Base-by-base conservation (phyloP, 2,797 vertebrate genomes). In the Anguilla megastoma region DNA sequence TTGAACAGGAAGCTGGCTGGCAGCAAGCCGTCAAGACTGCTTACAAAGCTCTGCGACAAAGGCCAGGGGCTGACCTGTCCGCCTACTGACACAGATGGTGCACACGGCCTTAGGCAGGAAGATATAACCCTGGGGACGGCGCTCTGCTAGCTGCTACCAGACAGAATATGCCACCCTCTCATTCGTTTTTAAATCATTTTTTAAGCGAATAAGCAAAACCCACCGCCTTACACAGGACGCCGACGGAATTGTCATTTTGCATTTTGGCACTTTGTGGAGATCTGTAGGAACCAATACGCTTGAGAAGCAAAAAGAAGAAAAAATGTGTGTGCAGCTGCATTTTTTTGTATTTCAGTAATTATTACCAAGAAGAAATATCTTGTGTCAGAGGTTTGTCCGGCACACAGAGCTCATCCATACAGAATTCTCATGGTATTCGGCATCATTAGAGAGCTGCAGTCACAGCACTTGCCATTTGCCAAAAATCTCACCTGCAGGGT, bases 271-370 rank as follows among this genome's bases (percentile, higher is more conserved):
- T 33, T 76, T 36, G 27, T 18, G 14, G 69, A 74, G 5, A 76
- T 69, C n/a, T 27, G 27, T 74, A 14, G 30, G 33, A 21, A 36
- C 69, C 69, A 74, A 74, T 74, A 74, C 12, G 27, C 30, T 30
- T 74, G 27, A 89, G 88, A 86, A 89, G 89, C 87, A 52, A 71
- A 85, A 83, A 41, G 58, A 12, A 85, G 41, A 71, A 90, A 45
- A 88, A 91, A 91, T 90, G 89, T 12, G 86, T 90, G 90, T 86
- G 90, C 88, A 88, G 91, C 48, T 80, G 86, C 87, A 88, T 90
- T 92, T 91, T 93, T 92, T 92, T 91, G 92, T 92, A 90, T 91
- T 93, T 90, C 88, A 92, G 88, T 93, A 69, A 93, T 93, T 88
- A 91, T 90, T 92, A 91, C 92, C 90, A 0, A 27, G 33, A 91